A percentile compares a stretch with the other conserved stretches of the same genome.
Evolutionary conservation across 2,797 vertebrate genomes (phyloP).

Genomic region (Steatocranus sp.): DNA sequence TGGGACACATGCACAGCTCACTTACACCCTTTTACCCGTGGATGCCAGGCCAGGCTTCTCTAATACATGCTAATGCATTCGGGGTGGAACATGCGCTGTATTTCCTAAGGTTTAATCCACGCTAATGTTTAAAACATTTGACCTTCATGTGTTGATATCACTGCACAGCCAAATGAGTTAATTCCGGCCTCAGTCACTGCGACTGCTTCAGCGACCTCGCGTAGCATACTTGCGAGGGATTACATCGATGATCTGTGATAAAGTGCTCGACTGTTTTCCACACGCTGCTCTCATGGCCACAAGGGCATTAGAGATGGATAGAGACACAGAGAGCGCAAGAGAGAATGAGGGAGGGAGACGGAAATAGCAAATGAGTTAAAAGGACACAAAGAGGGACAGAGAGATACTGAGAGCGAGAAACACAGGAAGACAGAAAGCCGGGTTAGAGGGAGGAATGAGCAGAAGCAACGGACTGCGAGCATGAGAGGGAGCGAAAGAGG

Average conservation of each 20-base stretch:
- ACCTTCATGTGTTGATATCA: constrained; percentile 22
- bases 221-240: constrained; percentile 62
- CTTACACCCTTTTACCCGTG: constrained; percentile 7
- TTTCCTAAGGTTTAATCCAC: constrained; percentile 3
- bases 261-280: constrained; percentile 73
- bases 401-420: constrained; percentile 40
- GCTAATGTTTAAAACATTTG: constrained; percentile 51
- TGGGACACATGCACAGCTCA: constrained; percentile 4
- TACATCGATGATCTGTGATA: constrained; percentile 64
- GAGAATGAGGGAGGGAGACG: constrained; percentile 34
- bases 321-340: constrained; percentile 5
- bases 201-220: constrained; percentile 17
- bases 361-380: constrained; percentile 49
- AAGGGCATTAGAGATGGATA: constrained; percentile 53
- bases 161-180: constrained; percentile 17
- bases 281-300: constrained; percentile 47
- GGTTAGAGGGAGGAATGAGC: constrained; percentile 38
- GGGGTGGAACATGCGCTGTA: constrained; percentile 34
- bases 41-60: constrained; percentile 31
- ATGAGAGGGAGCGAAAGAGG: constrained; percentile 56
- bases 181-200: constrained; percentile 1
- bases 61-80: constrained; percentile 56
- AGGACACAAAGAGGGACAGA: constrained; percentile 45
- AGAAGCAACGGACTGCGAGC: constrained; percentile 59
- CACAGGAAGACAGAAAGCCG: constrained; percentile 40